Conservation (phyloP, 1,140 invertebrate genomes). For the Amphibalanus amphitrite region DNA sequence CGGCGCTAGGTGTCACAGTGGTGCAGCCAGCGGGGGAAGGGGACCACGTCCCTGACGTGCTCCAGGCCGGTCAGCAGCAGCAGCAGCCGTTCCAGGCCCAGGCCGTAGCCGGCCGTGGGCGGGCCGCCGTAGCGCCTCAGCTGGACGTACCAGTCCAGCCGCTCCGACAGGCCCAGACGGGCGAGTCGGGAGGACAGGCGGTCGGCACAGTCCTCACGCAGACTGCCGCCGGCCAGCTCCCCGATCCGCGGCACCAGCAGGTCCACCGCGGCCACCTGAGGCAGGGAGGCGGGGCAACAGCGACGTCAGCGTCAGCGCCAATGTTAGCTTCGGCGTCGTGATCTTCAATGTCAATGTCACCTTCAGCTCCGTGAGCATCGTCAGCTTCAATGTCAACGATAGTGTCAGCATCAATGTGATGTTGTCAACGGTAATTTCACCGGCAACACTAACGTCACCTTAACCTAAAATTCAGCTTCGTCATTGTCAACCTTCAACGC, state of each 20-base stretch:
- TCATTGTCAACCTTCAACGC: no score
- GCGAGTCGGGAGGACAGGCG: slow-evolving; percentile 35
- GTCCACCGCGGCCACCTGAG: slow-evolving; percentile 41
- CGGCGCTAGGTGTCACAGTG: slow-evolving; percentile 11
- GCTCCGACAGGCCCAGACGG: slow-evolving; percentile 21
- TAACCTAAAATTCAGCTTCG: no score
- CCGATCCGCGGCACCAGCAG: slow-evolving; percentile 71
- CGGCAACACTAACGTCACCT: no score
- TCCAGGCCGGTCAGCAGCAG: slow-evolving; percentile 32
- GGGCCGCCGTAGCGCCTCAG: slow-evolving; percentile 71
- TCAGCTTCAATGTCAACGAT: no score
- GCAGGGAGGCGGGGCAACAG: neutral
- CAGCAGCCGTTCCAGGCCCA: slow-evolving; percentile 84
- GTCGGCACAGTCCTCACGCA: slow-evolving; percentile 64
- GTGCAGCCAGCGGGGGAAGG: slow-evolving; percentile 14
- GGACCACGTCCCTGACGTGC: slow-evolving; percentile 16
- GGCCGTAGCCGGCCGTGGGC: slow-evolving; percentile 80
- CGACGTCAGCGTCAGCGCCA: slow-evolving; percentile 10
- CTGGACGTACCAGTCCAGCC: slow-evolving; percentile 79
- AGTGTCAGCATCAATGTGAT: no score
- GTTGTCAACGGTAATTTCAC: no score
- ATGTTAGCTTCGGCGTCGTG: no score
- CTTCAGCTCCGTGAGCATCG: no score
- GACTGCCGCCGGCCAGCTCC: slow-evolving; percentile 81
- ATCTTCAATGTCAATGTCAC: no score